Conservation (phyloP, 2,888 invertebrate genomes). For the Tricholauxania praeusta region DNA sequence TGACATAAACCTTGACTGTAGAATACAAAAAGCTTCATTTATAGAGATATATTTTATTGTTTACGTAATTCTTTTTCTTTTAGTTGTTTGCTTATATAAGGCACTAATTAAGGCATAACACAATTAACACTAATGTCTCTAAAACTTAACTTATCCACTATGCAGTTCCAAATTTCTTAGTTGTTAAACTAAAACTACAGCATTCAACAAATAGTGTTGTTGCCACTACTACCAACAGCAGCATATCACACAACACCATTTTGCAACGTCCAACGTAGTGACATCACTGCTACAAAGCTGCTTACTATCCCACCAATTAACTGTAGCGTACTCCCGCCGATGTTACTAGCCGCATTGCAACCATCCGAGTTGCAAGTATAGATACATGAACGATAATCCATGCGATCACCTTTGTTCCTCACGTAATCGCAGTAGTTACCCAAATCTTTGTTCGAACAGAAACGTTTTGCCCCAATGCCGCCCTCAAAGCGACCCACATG, state of each 20-base stretch:
- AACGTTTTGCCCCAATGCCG: constrained; percentile 89
- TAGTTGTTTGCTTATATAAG: no score
- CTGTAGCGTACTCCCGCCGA: background rate
- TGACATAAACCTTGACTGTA: no score
- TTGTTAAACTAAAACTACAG: no score
- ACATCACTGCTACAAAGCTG: background rate
- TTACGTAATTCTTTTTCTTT: no score
- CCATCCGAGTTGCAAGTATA: constrained; percentile 87
- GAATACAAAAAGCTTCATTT: no score
- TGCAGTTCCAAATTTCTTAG: background rate
- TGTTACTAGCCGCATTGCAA: constrained; percentile 76
- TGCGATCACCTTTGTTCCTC: constrained; percentile 83
- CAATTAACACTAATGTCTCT: background rate
- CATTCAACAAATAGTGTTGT: no score
- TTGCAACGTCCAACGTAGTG: constrained; percentile 14
- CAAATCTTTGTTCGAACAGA: constrained; percentile 86
- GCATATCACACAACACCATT: background rate
- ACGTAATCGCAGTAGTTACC: constrained; percentile 94
- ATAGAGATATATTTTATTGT: no score
- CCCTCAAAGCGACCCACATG: constrained; percentile 93
- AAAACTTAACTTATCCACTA: background rate
- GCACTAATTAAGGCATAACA: no score
- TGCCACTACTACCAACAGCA: background rate
- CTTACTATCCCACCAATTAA: background rate
- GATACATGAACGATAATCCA: constrained; percentile 88